phyloP scores from a whole-genome alignment of 2,113 vertebrate genomes.

The Gobiocypris rarus region DNA sequence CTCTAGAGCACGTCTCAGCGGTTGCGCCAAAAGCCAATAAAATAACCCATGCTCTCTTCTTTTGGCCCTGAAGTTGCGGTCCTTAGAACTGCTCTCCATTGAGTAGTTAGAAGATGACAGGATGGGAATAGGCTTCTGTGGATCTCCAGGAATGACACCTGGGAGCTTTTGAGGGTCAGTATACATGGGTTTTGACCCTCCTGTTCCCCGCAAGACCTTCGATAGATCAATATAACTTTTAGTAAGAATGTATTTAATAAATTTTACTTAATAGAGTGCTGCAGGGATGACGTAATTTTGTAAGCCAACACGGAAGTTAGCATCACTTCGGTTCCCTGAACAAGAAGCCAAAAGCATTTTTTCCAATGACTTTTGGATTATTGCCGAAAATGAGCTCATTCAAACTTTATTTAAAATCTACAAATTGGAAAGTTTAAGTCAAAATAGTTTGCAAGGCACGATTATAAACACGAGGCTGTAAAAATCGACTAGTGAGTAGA shows the following conservation, averaged over 20 bases:
- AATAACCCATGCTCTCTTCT: conserved; percentile 65
- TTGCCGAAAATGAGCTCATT: not conserved
- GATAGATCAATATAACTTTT: conserved; percentile 13
- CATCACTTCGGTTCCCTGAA: not conserved
- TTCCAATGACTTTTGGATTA: no score
- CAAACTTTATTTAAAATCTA: not conserved
- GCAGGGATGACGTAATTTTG: not conserved
- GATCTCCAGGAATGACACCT: conserved; percentile 75
- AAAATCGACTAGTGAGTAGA: no score
- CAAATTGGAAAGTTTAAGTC: not conserved
- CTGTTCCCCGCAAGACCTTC: conserved; percentile 68
- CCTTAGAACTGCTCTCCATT: conserved; percentile 45
- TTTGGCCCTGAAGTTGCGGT: conserved; percentile 30
- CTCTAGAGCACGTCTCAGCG: conserved; percentile 67
- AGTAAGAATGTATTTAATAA: not conserved
- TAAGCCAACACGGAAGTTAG: not conserved
- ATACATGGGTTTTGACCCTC: conserved; percentile 72
- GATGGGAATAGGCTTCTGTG: conserved; percentile 75
- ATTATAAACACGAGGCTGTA: no score
- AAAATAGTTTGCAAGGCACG: no score
- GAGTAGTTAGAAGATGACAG: conserved; percentile 72
- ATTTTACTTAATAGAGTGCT: not conserved
- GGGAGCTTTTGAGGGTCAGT: conserved; percentile 77
- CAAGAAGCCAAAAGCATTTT: not conserved
- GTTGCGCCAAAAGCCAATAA: conserved; percentile 66